Conservation (phyloP, 1,140 invertebrate species). For the Drosophila pallidifrons region DNA sequence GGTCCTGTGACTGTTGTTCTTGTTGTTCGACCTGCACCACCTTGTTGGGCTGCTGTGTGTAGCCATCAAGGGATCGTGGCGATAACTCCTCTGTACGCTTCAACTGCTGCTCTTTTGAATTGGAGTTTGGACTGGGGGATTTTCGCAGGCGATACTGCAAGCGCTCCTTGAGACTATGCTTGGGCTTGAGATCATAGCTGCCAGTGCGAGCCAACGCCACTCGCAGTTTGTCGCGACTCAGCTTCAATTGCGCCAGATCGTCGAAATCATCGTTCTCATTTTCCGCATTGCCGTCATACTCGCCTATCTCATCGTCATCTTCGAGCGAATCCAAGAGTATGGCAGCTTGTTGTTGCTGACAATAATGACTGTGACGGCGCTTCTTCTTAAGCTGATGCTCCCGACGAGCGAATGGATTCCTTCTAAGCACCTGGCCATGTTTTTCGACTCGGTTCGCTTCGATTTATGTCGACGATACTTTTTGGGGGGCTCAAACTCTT, state of each 20-base stretch:
- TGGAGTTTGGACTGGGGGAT: slow-evolving; percentile 43
- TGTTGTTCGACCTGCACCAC: slow-evolving; percentile 22
- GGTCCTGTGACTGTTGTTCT: neutral
- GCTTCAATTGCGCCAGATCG: slow-evolving; percentile 42
- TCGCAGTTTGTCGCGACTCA: slow-evolving; percentile 68
- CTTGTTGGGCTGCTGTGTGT: neutral
- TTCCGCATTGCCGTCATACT: slow-evolving; percentile 56
- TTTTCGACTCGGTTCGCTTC: slow-evolving; percentile 34
- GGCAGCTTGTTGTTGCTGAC: slow-evolving; percentile 20
- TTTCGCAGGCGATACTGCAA: slow-evolving; percentile 52
- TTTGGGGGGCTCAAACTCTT: slow-evolving; percentile 47
- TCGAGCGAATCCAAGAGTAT: slow-evolving; percentile 57
- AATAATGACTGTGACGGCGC: slow-evolving; percentile 25
- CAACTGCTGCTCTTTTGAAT: slow-evolving; percentile 5
- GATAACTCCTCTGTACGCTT: slow-evolving; percentile 17
- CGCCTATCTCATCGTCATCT: slow-evolving; percentile 53
- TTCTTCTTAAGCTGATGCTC: slow-evolving; percentile 17
- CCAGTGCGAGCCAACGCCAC: slow-evolving; percentile 63
- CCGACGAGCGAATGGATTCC: slow-evolving; percentile 30
- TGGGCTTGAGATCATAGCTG: slow-evolving; percentile 49
- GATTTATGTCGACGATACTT: slow-evolving; percentile 45
- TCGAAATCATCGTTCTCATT: slow-evolving; percentile 52
- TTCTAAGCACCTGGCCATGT: neutral
- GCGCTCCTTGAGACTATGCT: slow-evolving; percentile 58
- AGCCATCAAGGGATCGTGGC: slow-evolving; percentile 14